Conservation (phyloP, 2,888 invertebrate species). For the Stramonita haemastoma region DNA sequence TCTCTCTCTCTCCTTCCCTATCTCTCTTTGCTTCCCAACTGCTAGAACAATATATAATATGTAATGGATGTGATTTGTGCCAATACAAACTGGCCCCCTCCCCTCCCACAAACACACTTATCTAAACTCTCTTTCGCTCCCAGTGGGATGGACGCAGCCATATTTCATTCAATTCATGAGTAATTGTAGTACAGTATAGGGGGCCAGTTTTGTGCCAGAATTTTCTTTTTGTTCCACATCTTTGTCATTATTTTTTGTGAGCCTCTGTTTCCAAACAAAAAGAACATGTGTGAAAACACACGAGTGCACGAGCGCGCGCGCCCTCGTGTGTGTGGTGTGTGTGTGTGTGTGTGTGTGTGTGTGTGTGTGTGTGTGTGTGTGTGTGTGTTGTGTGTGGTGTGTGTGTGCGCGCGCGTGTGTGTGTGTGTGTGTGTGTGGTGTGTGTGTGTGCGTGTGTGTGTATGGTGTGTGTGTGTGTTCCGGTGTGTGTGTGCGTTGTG, state of each 20-base stretch:
- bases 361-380: too few relatives aligned
- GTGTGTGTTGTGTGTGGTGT: background rate
- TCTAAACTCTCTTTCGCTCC: background rate
- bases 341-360: too few relatives aligned
- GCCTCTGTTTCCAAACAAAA: too few relatives aligned
- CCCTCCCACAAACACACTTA: background rate
- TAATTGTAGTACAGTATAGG: background rate
- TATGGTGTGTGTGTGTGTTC: background rate
- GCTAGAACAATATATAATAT: background rate
- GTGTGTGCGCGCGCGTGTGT: background rate
- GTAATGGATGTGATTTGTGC: background rate
- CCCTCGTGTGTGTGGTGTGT: too few relatives aligned
- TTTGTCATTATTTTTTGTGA: too few relatives aligned
- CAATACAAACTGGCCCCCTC: background rate
- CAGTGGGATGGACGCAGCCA: background rate
- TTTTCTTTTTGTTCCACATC: too few relatives aligned
- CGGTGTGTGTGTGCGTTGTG: background rate
- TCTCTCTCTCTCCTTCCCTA: background rate
- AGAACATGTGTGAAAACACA: too few relatives aligned
- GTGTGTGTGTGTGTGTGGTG: background rate
- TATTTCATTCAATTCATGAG: background rate
- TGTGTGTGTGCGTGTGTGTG: background rate
- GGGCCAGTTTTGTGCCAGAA: too few relatives aligned
- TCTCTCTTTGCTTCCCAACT: background rate
- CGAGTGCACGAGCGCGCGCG: too few relatives aligned